Base-by-base conservation (phyloP, 2,797 vertebrate species). In the Lophura swinhoii region DNA sequence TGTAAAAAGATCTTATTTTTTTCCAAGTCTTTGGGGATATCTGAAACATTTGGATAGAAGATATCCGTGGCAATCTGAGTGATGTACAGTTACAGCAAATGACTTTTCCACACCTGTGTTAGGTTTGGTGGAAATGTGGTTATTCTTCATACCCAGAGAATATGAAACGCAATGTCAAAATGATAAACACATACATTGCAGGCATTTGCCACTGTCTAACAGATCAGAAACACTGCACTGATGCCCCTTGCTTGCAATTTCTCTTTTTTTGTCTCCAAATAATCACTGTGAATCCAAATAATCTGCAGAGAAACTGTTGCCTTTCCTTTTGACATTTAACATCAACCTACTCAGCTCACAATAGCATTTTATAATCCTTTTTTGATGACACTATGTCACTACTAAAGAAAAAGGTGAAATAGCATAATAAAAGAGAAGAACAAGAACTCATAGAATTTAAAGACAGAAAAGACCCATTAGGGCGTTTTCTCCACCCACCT, bases 271-370 rank as follows among this genome's bases (percentile, higher is more conserved):
- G 68, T 92, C 81, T 97, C 86, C 60, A 49, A 72, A 76, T 67
- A 96, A 96, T 94, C 89, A 84, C 62, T 55, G 68, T 67, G 90
- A 96, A 93, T 44, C 43, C 43, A 44, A 44, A 44, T 44, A 44
- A 44, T 62, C 84, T 90, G 77, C 67, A 95, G 92, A 94, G 63
- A 97, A 91, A 91, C 89, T 60, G 89, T 91, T 92, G 87, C 91
- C 37, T 96, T 97, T 96, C 94, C 94, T 96, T 97, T 86, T 96
- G 95, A 97, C 96, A 96, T 96, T 96, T 96, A 95, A 83, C 91
- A 94, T 95, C 64, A 83, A 91, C 92, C 95, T 73, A 91, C 49
- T 79, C 66, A 84, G 90, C 84, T 89, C 88, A 94, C 90, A 92
- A 75, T 89, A 94, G 87, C 70, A 67, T 81, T 89, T 96, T 90